Base-by-base conservation (phyloP, 2,797 vertebrate genomes). In the Loriculus beryllinus region DNA sequence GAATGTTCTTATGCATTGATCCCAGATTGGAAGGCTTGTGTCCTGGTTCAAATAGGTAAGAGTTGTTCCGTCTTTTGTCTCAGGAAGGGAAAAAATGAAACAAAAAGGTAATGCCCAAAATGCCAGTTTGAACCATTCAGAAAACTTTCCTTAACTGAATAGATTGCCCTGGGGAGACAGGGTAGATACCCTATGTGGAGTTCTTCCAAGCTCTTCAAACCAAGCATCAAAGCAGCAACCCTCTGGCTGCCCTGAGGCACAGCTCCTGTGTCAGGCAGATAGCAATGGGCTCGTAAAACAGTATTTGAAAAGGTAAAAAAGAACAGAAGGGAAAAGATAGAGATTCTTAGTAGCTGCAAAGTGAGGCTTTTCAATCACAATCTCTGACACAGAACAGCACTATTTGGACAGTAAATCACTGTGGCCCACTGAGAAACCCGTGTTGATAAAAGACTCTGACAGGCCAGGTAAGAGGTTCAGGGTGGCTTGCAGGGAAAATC, bases 331-430 rank as follows among this genome's bases (percentile, higher is more conserved):
- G 52, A 79, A 87, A 93, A 68, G 79, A 48, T 90, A 88, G 68
- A 93, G 82, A 54, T 94, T 90, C 86, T 82, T 95, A 86, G 45
- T 96, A 93, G 90, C 81, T 90, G 81, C 90, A 84, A 93, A 96
- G 68, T 62, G 85, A 64, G 81, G 39, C 90, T 90, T 93, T 94
- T 94, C 64, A 22, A 96, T 97, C 69, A 70, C 82, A 88, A 65
- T 92, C 94, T 95, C 86, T 97, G 96, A 95, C 88, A 97, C 85
- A 95, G 81, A 96, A 90, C 95, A 97, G 96, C 79, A 69, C 67
- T 91, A 75, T 82, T 89, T 84, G 93, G 90, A 85, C 92, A 82
- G 90, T 97, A 97, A 97, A 97, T 97, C 96, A 96, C 29, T 29
- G 33, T 71, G 84, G 80, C 91, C 94, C 63, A 91, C 59, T 93